Base-by-base conservation (phyloP, 2,797 vertebrate species). In the Sciurus vulgaris region DNA sequence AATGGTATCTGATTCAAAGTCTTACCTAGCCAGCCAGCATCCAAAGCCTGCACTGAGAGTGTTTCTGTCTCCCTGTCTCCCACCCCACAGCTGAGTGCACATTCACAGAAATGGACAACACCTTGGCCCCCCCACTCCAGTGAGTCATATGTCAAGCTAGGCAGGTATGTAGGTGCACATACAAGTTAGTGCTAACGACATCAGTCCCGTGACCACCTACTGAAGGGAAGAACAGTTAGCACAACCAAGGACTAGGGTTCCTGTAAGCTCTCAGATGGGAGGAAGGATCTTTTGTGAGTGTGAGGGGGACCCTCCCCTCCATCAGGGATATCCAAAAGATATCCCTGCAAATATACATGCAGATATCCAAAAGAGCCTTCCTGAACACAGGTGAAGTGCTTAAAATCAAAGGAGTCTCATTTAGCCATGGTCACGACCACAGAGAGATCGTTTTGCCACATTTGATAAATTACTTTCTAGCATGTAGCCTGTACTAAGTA, bases 111-210 rank as follows among this genome's bases (percentile, higher is more conserved):
- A 93, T 41, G 56, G 51, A 90, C 67, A 90, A 84, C 33, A 93
- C 67, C 26, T 83, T 94, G 87, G 95, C 77, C 28, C 13, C 86
- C 10, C 13, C 86, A 65, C 73, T 83, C 67, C 4, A 1, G 24
- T 95, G 91, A 97, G 76, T 97, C 96, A 97, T 93, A 24, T 63
- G 54, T 73, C 86, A 87, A 85, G 88, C 38, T 41, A 93, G 86
- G 86, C 70, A 82, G 77, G 77, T 81, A 94, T 33, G 14, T 44
- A 89, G 78, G 65, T 11, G 3, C 35, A 61, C 78, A 54, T 35
- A n/a, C 7, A 86, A 93, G 76, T 81, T 86, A 70, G 63, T 59
- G 49, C 61, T 89, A 69, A 95, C 81, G 85, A 76, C 4, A 30
- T 49, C 30, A 93, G 56, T 5, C 41, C 81, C 38, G 47, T 18